A percentile compares a stretch with the other conserved stretches of the same genome.
Conservation (phyloP, 1,140 invertebrate genomes). For the Cyclargus thomasi region DNA sequence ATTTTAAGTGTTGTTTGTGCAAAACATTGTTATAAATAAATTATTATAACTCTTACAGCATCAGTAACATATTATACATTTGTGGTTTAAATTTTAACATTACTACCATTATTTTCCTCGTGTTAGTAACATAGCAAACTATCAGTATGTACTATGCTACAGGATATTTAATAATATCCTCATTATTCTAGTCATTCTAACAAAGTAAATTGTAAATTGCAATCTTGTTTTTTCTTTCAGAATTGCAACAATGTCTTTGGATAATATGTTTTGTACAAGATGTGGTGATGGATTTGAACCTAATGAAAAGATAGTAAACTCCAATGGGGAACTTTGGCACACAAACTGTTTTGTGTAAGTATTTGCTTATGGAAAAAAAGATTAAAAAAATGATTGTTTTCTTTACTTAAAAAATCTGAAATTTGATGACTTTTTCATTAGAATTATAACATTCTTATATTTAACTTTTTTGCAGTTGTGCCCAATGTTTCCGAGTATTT, state of each 20-base stretch:
- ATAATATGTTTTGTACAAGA: constrained; percentile 94
- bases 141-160: background rate
- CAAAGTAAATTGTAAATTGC: background rate
- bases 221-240: constrained; percentile 67
- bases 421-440: background rate
- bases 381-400: background rate
- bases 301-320: constrained; percentile 99
- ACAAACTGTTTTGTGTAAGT: constrained; percentile 99
- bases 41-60: background rate
- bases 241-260: constrained; percentile 86
- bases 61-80: too few species aligned
- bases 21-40: background rate
- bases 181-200: background rate
- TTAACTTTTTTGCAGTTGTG: constrained; percentile 84
- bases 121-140: background rate
- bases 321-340: constrained; percentile 98
- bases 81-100: background rate
- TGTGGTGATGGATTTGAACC: constrained; percentile 95
- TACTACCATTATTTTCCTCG: background rate
- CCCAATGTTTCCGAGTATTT: constrained; percentile 98
- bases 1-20: background rate
- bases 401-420: background rate
- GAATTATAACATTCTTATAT: background rate
- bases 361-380: background rate
- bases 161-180: background rate